Evolutionary conservation across 1,140 invertebrate genomes (phyloP), one percentile per base, ranked within the genome.

Genomic region (Geopemphigus sp.): DNA sequence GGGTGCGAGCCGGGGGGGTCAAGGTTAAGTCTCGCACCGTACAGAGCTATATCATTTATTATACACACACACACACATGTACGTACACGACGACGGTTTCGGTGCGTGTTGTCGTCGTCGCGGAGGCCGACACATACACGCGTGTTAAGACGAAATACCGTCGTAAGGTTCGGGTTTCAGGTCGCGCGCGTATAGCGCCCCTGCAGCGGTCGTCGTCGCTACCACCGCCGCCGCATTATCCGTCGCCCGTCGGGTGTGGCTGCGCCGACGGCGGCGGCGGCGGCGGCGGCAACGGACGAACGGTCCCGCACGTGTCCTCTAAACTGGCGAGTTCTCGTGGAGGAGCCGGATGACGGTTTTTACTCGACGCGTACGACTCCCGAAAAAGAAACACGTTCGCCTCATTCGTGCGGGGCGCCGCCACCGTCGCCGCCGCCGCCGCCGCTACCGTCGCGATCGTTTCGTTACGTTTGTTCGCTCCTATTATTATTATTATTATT

Each of bases 341-440:
- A 78, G 74, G 74, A 63, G 74, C 45, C 74, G 57, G 74, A 78
- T 57, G n/a, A n/a, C 57, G 57, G 74, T 78, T 78, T 78, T 78
- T 78, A 78, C 74, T 50, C 11, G 47, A 39, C 14, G 47, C 14
- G 47, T 50, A 50, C 14, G 12, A 50, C 14, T 8, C 47, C 47
- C 47, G 47, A 50, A 50, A 50, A 50, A 5, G 47, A 50, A 50
- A 50, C 47, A 12, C 47, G 47, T 50, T 12, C 32, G 32, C 8
- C 32, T 39, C 32, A 8, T 39, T 39, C 32, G 3, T 8, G 32
- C 24, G 57, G 57, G 1, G 22, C 22, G 11, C 26, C 59, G 15
- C 24, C 17, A 26, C 26, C 26, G 24, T 61, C 59, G 59, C 14
- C 24, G 14, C 1, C 26, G 14, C 15, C 6, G 26, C 26, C 59